phyloP scores from a whole-genome alignment of 2,797 vertebrate species.

The Rhynchotus rufescens region DNA sequence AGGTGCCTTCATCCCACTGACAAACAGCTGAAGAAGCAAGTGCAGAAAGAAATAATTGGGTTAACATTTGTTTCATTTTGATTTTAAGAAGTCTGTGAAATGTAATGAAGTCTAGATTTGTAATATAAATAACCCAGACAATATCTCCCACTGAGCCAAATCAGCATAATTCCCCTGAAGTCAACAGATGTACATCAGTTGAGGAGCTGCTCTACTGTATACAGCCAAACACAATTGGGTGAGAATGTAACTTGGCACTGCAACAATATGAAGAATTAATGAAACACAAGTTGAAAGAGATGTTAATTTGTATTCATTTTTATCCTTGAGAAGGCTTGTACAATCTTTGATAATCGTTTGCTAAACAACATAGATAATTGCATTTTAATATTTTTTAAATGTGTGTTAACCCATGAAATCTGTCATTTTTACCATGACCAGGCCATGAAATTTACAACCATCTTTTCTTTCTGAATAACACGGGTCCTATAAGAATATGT shows the following conservation, averaged over 20 bases:
- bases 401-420: not conserved
- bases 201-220: not conserved
- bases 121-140: not conserved
- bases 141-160: not conserved
- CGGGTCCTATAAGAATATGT: not conserved
- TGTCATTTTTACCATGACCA: not conserved
- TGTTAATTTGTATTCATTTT: not conserved
- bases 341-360: not conserved
- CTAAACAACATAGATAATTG: not conserved
- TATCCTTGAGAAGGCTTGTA: not conserved
- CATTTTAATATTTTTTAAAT: not conserved
- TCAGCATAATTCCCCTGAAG: not conserved
- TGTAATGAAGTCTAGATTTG: not conserved
- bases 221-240: not conserved
- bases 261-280: not conserved
- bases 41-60: not conserved
- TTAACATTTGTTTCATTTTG: not conserved
- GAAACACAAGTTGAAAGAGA: not conserved
- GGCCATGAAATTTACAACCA: not conserved
- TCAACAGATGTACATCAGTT: not conserved
- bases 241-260: not conserved
- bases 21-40: not conserved
- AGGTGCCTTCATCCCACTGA: not conserved
- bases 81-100: not conserved
- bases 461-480: not conserved